Base-by-base conservation (phyloP, 2,797 vertebrate genomes). In the Adelosebastes latens region DNA sequence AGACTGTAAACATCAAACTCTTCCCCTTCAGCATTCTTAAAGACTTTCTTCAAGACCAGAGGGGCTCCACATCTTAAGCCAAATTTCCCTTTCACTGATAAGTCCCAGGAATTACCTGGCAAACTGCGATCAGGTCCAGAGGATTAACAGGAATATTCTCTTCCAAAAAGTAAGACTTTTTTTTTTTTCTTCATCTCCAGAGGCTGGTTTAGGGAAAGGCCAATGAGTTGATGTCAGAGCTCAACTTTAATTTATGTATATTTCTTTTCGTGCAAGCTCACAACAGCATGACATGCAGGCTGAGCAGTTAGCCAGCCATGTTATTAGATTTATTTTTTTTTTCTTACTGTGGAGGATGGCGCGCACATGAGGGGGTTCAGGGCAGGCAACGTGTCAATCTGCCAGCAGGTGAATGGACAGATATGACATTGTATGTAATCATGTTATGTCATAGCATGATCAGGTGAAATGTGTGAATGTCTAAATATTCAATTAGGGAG, bases 241-340 rank as follows among this genome's bases (percentile, higher is more conserved):
- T 86, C 88, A 85, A 85, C 89, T 89, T 92, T 94, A 91, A 94
- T 94, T 94, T 93, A 92, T 93, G 91, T 80, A 91, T 88, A 92
- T 93, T 93, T 94, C 91, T 83, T 90, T 87, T 89, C 78, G 82
- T 90, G 78, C 84, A 79, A 85, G 87, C 83, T 89, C 87, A 94
- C 90, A 91, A 91, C 88, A 92, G 90, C 89, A 90, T 89, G 91
- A 88, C 93, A 91, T 92, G 91, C 87, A 82, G 91, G 77, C 85
- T 91, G 92, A 91, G 93, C 89, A 93, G 91, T 91, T 91, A 95
- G 89, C 93, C 95, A 94, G 88, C 92, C 94, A 93, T 95, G 94
- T 93, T 95, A 96, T 96, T 95, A 92, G 89, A 93, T 90, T 94
- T 93, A 87, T 83, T 82, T 27, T 63, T 68, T 87, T 78, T 79